Evolutionary conservation across 2,113 vertebrate species (phyloP), one percentile per base, ranked within the genome.

Genomic region (Macaca mulatta): DNA sequence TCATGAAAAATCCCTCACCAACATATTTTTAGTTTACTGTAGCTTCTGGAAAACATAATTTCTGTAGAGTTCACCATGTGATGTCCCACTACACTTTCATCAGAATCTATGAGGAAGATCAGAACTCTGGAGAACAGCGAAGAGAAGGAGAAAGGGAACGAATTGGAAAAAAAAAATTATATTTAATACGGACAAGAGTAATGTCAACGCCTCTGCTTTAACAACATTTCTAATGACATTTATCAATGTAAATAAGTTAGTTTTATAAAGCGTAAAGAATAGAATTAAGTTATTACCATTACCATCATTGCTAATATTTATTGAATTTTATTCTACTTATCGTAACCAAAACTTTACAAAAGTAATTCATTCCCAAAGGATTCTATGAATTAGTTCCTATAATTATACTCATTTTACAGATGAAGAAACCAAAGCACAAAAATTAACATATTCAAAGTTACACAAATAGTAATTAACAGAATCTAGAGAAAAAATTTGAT

Each of bases 221-320:
- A 78, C 30, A 61, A 86, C 9, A 75, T 43, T 59, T 79, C 10
- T 61, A 70, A 87, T 38, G 80, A 45, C 17, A 5, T 52, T 94
- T 61, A 77, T 35, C n/a, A 55, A 40, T 69, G 78, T 27, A 72
- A 45, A 93, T 7, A 55, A 48, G 18, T 22, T 83, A 7, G 70
- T 92, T 84, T 97, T 38, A 67, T 57, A 23, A 94, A 11, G 12
- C 40, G 74, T 79, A 75, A 92, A 88, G 10, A 67, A 79, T 92
- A 85, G n/a, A 84, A 78, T 80, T 84, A 85, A 43, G 23, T 52
- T 18, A 67, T 57, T 40, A 80, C 50, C 7, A n/a, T 92, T 55
- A 55, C 27, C 17, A 50, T 74, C 40, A 18, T 50, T 85, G 64
- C 18, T 75, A 80, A 50, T 7, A 38, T 38, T 79, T 81, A 81